Conservation (phyloP, 2,113 vertebrate genomes). For the Rhipidura dahli region DNA sequence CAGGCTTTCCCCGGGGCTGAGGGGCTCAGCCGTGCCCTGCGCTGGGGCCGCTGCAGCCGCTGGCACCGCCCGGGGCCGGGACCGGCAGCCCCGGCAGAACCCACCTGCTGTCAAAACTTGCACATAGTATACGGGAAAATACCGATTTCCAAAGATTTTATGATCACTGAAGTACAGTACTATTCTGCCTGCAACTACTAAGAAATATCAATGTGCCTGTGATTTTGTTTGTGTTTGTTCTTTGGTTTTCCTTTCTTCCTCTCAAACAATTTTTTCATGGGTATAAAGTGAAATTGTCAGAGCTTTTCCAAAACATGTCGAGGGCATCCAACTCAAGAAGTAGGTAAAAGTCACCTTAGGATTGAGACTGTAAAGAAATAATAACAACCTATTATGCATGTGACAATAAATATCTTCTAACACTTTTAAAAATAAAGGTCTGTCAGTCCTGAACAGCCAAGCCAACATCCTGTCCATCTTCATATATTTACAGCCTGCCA, state of each 20-base stretch:
- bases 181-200: not conserved
- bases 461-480: accelerated
- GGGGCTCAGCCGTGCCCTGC: not conserved
- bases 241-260: not conserved
- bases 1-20: not conserved
- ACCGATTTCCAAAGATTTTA: not conserved
- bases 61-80: not conserved
- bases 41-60: not conserved
- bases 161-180: not conserved
- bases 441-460: not conserved
- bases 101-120: not conserved
- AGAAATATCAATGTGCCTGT: not conserved
- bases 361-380: not conserved
- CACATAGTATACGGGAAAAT: not conserved
- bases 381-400: not conserved
- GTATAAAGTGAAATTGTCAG: not conserved
- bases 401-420: not conserved
- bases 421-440: not conserved
- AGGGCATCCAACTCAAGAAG: not conserved
- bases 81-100: not conserved
- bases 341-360: not conserved
- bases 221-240: not conserved
- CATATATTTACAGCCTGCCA: not conserved
- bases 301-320: not conserved
- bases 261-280: not conserved